Evolutionary conservation across 2,113 vertebrate genomes (phyloP), one percentile per base, ranked within the genome.

Genomic region (Tursiops truncatus): DNA sequence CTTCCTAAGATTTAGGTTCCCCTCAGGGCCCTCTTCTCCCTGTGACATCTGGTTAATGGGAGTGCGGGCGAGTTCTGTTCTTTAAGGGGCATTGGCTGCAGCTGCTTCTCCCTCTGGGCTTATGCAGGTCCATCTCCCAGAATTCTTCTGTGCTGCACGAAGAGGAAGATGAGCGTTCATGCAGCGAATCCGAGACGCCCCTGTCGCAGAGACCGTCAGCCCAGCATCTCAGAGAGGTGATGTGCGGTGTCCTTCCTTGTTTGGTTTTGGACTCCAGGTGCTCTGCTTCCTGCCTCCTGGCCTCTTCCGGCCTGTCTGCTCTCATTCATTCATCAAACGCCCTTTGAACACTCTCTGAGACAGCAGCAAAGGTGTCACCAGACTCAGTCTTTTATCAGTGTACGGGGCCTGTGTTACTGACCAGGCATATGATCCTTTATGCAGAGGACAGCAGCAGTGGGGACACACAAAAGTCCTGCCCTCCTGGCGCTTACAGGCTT

Each of bases 121-220:
- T 41, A 79, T 7, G 17, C 92, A 99, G 99, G 98, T 99, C 99
- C 0, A 28, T 99, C 90, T 99, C 99, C 7, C 99, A 99, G 98
- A 99, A 99, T 97, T 99, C 99, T 63, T 99, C 99, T 2, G 99
- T 99, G 98, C 98, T 99, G 93, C 99, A 98, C 0, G 99, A 99
- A 92, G 99, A 99, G 94, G 99, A 99, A 1, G 99, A 99, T 0
- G 99, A 99, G 98, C 99, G 98, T 96, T 99, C 99, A 0, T 99
- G 99, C 97, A 99, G 99, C 0, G 99, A 99, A 94, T 99, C 99
- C 0, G 99, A 99, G 92, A 98, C 98, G 23, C 98, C 97, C 93
- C 98, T 98, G 3, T 98, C 98, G 91, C 99, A 98, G 92, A 99
- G 99, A 96, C 99, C 99, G 58, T 98, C 99, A 0, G 96, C 97